phyloP scores from a whole-genome alignment of 64 coral and sea anemone species.

The Stichodactyla mertensii region DNA sequence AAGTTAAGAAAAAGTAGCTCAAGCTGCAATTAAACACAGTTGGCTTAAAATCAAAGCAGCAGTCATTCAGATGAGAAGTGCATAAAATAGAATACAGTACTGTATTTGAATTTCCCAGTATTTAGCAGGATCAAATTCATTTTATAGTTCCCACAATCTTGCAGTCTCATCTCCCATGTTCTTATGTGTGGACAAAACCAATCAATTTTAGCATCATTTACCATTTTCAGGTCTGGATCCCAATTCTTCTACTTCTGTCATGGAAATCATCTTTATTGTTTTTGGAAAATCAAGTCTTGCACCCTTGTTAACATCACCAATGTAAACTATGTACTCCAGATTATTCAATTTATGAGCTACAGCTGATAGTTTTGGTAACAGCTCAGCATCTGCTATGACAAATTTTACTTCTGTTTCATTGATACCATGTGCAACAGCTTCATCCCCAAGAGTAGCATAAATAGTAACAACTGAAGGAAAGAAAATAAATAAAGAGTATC shows the following conservation, averaged over 20 bases:
- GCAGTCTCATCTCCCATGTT: no score
- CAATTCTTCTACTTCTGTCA: conserved; percentile 85
- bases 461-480: conserved; percentile 76
- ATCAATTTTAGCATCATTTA: conserved; percentile 33
- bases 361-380: conserved; percentile 60
- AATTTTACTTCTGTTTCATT: conserved; percentile 87
- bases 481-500: neutral
- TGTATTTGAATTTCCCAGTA: no score
- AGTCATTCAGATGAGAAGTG: no score
- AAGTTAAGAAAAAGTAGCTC: no score
- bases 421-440: conserved; percentile 82
- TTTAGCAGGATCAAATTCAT: no score
- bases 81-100: no score
- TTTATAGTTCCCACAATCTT: no score
- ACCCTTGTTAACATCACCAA: conserved; percentile 71
- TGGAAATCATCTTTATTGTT: conserved; percentile 71
- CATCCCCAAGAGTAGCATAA: conserved; percentile 94
- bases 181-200: neutral
- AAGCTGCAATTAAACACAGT: no score
- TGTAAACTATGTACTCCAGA: conserved; percentile 74
- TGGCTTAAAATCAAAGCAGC: no score
- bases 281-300: conserved; percentile 56
- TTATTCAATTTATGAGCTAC: conserved; percentile 60
- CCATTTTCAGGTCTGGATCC: conserved; percentile 70
- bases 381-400: conserved; percentile 77